phyloP scores from a whole-genome alignment of 2,888 invertebrate species.

The Cephalotes varians region DNA sequence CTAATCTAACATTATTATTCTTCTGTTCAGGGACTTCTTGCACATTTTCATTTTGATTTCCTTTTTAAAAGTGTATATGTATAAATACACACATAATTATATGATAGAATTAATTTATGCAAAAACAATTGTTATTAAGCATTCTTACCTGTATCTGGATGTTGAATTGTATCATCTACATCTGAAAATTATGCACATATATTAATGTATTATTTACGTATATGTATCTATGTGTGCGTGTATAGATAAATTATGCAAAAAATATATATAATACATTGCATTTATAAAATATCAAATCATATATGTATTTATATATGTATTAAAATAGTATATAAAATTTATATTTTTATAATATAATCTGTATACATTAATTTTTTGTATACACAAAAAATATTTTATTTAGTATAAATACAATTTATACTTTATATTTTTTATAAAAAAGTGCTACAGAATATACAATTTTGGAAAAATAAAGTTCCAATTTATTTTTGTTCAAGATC shows the following conservation, averaged over 20 bases:
- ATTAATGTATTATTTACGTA: background rate
- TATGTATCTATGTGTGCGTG: background rate
- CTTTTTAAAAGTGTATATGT: conserved; percentile 19
- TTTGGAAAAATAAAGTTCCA: conserved; percentile 3
- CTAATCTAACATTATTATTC: conserved; percentile 19
- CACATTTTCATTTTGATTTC: conserved; percentile 47
- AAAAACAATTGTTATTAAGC: background rate
- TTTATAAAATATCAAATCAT: no score
- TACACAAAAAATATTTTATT: background rate
- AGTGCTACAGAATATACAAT: conserved; percentile 25
- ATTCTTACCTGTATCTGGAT: conserved; percentile 59
- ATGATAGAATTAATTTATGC: conserved; percentile 21
- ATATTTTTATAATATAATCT: background rate
- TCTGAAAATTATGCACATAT: conserved; percentile 55
- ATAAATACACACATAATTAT: background rate
- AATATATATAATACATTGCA: background rate
- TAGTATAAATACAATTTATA: background rate
- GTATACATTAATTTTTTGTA: background rate
- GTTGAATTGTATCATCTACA: conserved; percentile 37
- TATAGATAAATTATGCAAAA: background rate
- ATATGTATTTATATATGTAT: no score
- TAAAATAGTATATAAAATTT: background rate
- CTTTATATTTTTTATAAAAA: background rate
- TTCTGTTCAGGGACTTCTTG: conserved; percentile 50
- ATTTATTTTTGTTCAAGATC: background rate